phyloP scores from a whole-genome alignment of 2,113 vertebrate genomes.

The Toxotes chatareus region DNA sequence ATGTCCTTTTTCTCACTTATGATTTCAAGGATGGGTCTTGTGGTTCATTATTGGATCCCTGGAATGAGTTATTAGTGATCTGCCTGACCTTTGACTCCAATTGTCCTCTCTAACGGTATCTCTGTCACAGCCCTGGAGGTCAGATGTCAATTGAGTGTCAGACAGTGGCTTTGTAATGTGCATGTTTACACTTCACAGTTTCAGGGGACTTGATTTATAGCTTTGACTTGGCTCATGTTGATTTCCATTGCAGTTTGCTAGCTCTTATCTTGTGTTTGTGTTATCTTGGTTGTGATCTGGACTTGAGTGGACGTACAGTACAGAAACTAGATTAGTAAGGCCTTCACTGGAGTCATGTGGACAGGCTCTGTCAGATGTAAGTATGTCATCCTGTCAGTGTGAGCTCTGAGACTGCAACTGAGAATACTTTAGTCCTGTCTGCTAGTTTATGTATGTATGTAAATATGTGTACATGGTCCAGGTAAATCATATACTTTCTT shows the following conservation, averaged over 20 bases:
- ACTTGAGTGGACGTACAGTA: neutral
- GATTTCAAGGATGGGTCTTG: conserved; percentile 18
- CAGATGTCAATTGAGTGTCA: conserved; percentile 47
- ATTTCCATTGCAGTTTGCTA: neutral
- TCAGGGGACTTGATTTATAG: conserved; percentile 24
- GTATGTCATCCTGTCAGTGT: neutral
- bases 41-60: conserved; percentile 21
- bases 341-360: conserved; percentile 1
- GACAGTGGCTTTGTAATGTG: conserved; percentile 32
- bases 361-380: conserved; percentile 8
- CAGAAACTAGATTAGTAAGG: neutral
- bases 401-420: neutral
- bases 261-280: neutral
- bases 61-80: conserved; percentile 38
- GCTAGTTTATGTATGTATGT: neutral
- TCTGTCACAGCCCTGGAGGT: conserved; percentile 55
- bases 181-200: conserved; percentile 11
- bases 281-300: neutral
- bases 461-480: neutral
- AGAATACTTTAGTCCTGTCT: neutral
- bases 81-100: conserved; percentile 44
- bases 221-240: conserved; percentile 34
- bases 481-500: neutral
- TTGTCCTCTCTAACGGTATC: conserved; percentile 44
- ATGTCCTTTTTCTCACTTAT: conserved; percentile 38